Conservation (phyloP, 35 echinoderm and acorn worm species). For the Antedon bifida region DNA sequence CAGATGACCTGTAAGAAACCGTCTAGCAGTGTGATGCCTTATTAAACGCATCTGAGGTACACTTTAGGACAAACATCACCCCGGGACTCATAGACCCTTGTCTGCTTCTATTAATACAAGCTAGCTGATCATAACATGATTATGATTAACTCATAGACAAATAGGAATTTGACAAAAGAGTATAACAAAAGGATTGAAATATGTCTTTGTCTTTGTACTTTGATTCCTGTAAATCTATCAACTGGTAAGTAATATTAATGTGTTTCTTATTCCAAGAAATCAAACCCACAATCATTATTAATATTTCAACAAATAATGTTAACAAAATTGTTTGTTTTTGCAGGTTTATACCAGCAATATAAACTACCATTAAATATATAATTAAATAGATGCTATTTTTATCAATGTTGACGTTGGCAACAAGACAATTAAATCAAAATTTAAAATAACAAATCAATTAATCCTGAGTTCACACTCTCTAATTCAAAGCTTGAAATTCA, state of each 20-base stretch:
- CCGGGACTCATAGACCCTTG: not conserved
- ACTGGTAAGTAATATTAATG: not conserved
- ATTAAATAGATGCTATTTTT: no score
- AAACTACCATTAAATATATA: no score
- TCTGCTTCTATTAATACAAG: not conserved
- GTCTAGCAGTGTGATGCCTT: not conserved
- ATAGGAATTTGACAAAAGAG: not conserved
- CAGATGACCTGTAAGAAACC: not conserved
- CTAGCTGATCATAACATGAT: not conserved
- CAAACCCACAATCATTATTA: no score
- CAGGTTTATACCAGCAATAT: no score
- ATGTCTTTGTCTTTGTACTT: not conserved
- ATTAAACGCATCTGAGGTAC: not conserved
- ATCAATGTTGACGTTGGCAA: no score
- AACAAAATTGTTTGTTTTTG: no score
- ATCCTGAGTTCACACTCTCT: no score
- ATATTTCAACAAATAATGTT: no score
- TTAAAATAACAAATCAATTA: no score
- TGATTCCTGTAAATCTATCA: no score
- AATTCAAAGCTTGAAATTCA: no score
- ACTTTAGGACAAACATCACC: not conserved
- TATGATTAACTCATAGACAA: not conserved
- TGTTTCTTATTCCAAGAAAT: not conserved
- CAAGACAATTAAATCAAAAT: no score
- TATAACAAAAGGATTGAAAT: not conserved